Conservation (phyloP, 1,140 invertebrate species). For the Drosophila nebulosa region DNA sequence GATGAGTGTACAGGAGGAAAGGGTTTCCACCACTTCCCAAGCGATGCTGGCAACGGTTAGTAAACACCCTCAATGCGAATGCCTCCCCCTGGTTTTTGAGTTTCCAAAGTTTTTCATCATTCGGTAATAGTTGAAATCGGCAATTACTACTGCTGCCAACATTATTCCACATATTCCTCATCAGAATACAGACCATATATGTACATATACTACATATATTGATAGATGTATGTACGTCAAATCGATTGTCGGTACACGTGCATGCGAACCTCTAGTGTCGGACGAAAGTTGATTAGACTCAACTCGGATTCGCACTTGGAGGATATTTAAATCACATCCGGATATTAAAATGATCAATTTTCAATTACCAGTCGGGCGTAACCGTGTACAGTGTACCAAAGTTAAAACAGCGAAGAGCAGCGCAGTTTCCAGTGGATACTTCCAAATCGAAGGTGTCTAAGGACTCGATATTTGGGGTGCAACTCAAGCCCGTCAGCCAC, state of each 20-base stretch:
- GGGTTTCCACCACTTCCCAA: neutral
- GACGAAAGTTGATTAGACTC: neutral
- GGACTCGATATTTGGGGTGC: constrained; percentile 51
- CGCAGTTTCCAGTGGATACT: neutral
- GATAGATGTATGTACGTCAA: neutral
- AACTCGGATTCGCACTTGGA: neutral
- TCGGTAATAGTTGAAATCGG: neutral
- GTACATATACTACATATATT: neutral
- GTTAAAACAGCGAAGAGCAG: constrained; percentile 7
- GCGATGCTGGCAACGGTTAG: constrained; percentile 20
- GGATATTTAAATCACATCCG: neutral
- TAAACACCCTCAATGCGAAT: neutral
- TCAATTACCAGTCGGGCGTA: constrained; percentile 19
- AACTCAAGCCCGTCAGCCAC: constrained; percentile 41
- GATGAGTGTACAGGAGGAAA: constrained; percentile 6
- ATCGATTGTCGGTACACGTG: neutral
- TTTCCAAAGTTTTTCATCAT: neutral
- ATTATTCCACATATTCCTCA: neutral
- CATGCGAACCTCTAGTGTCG: neutral
- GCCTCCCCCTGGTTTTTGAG: neutral
- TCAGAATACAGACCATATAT: neutral
- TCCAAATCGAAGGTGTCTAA: constrained; percentile 25
- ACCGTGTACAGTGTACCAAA: constrained; percentile 35
- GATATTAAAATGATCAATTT: constrained; percentile 15
- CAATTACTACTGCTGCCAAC: neutral